A percentile compares a stretch with the other conserved stretches of the same genome.
Conservation (phyloP, 2,797 vertebrate species). For the Hemitrygon akajei region DNA sequence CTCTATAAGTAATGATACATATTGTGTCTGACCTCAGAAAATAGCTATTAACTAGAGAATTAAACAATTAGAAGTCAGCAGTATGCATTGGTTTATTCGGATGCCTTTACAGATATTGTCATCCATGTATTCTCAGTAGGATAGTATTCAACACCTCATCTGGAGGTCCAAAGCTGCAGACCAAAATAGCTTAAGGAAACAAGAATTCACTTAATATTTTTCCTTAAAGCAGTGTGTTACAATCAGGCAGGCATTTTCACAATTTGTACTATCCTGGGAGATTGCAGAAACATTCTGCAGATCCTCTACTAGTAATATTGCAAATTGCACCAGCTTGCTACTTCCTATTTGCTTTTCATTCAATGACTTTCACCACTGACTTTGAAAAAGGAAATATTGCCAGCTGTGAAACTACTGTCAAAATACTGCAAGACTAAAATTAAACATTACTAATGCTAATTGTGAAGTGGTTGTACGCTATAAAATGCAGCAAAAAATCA, state of each 20-base stretch:
- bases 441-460: background rate
- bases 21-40: slow-evolving; percentile 24
- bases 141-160: slow-evolving; percentile 85
- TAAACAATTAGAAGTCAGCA: slow-evolving; percentile 46
- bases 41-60: slow-evolving; percentile 33
- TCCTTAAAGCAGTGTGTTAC: slow-evolving; percentile 61
- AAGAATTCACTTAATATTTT: slow-evolving; percentile 72
- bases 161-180: slow-evolving; percentile 85
- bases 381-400: background rate
- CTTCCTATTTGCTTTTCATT: background rate
- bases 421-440: background rate
- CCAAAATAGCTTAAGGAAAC: slow-evolving; percentile 79
- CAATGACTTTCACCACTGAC: background rate
- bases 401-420: background rate
- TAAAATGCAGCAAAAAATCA: slow-evolving; percentile 16
- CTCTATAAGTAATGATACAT: background rate
- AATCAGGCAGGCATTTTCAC: slow-evolving; percentile 65
- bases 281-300: slow-evolving; percentile 65
- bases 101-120: slow-evolving; percentile 80
- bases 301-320: slow-evolving; percentile 92
- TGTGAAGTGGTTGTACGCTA: background rate
- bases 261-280: slow-evolving; percentile 78
- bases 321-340: slow-evolving; percentile 53
- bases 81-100: slow-evolving; percentile 61
- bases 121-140: slow-evolving; percentile 81